Percentiles rank a stretch among this genome's conserved stretches.
These are phyloP conservation scores for Babylonia areolata DNA, from an alignment of 1,140 invertebrate species.

Conservation along the genomic window DNA sequence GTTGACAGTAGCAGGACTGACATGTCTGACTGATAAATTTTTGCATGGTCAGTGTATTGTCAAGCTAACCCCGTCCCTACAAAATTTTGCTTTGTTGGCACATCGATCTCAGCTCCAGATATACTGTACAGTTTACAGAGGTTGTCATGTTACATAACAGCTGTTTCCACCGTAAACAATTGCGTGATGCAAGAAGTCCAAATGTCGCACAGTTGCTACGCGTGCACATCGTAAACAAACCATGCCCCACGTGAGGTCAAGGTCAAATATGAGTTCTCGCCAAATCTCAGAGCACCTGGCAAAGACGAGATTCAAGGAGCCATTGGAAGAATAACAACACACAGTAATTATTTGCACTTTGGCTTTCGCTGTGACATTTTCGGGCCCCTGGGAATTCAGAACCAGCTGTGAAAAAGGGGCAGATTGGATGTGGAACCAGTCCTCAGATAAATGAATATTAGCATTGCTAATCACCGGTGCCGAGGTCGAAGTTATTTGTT, in stretches of 20 bases:
- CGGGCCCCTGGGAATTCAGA: not conserved
- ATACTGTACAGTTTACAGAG: no score
- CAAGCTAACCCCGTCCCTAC: no score
- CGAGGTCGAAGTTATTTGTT: slow-evolving; percentile 18
- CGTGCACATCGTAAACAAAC: slow-evolving; percentile 20
- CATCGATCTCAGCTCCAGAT: no score
- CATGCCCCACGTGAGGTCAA: not conserved
- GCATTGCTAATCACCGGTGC: not conserved
- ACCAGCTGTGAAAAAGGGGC: not conserved
- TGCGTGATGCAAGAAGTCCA: no score
- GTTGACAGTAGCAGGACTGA: no score
- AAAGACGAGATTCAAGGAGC: slow-evolving; percentile 53
- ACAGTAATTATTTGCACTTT: slow-evolving; percentile 51
- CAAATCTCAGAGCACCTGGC: slow-evolving; percentile 50
- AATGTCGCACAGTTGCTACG: slow-evolving; percentile 15
- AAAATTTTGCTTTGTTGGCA: no score
- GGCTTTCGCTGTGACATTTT: slow-evolving; percentile 27
- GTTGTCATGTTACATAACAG: no score
- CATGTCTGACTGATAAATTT: no score
- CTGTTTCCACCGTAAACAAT: no score
- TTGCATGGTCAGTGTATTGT: no score
- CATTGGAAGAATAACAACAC: slow-evolving; percentile 55
- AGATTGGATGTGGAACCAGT: not conserved
- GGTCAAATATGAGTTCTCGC: slow-evolving; percentile 42
- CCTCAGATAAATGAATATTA: not conserved